These are phyloP conservation scores for Falcaria lacertinaria DNA, from an alignment of 2,888 invertebrate species.

Conservation along the genomic window DNA sequence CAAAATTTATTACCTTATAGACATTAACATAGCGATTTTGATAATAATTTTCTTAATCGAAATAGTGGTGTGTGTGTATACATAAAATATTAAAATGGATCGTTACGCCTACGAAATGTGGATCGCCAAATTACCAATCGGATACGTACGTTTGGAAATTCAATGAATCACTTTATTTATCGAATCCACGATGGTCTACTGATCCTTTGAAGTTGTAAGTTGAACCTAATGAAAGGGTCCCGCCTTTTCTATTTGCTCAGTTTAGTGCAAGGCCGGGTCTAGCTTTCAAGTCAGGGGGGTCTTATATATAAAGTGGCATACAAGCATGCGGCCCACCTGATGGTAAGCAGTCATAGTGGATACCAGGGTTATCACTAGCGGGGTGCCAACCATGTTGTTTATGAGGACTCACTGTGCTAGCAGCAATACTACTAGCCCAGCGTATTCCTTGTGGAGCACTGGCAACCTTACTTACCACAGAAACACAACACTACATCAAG, in stretches of 20 bases:
- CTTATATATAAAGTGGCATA: no score
- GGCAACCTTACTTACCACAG: no score
- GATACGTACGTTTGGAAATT: background rate
- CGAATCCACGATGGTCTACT: background rate
- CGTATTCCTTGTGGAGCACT: no score
- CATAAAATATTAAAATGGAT: background rate
- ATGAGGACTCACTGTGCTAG: no score
- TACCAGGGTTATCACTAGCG: no score
- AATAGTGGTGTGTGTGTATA: background rate
- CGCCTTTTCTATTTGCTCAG: background rate
- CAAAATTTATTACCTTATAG: background rate
- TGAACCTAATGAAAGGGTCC: background rate
- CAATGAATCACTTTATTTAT: slow-evolving; percentile 2
- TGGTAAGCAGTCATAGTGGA: no score
- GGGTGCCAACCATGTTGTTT: no score
- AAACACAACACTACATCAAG: no score
- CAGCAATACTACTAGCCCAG: no score
- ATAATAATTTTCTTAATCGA: background rate
- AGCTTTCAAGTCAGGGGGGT: no score
- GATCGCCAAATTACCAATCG: background rate
- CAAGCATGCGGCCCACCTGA: no score
- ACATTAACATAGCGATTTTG: background rate
- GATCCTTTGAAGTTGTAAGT: background rate
- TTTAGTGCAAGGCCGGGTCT: no score
- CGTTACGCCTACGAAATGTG: slow-evolving; percentile 1